phyloP scores from a whole-genome alignment of 2,113 vertebrate species.

The Tetraodon nigroviridis region DNA sequence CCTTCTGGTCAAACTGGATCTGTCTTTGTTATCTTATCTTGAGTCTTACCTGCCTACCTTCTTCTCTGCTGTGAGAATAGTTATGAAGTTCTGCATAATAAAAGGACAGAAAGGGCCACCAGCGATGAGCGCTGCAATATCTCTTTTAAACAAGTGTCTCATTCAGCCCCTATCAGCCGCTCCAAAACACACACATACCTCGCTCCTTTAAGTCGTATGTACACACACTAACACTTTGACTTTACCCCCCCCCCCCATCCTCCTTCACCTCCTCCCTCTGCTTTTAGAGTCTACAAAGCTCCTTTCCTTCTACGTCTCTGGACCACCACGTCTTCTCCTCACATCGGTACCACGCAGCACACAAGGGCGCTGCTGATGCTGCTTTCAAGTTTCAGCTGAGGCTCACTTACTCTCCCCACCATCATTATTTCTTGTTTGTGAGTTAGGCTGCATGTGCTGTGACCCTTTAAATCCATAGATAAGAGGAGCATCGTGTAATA shows the following conservation, averaged over 20 bases:
- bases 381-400: too few relatives aligned
- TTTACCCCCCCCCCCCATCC: slow-evolving; percentile 9
- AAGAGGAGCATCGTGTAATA: slow-evolving; percentile 25
- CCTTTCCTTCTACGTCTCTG: slow-evolving; percentile 2
- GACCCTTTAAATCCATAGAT: slow-evolving; percentile 21
- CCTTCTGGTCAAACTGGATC: slow-evolving; percentile 13
- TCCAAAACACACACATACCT: slow-evolving; percentile 43
- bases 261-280: slow-evolving; percentile 39
- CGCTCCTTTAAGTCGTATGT: slow-evolving; percentile 14
- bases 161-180: slow-evolving; percentile 51
- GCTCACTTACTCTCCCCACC: background rate
- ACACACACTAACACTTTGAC: slow-evolving; percentile 38
- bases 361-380: too few relatives aligned
- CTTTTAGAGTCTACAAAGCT: slow-evolving; percentile 37
- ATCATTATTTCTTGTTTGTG: background rate
- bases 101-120: slow-evolving; percentile 27
- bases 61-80: slow-evolving; percentile 20
- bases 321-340: slow-evolving; percentile 31
- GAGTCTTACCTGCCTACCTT: slow-evolving; percentile 3
- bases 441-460: background rate
- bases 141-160: slow-evolving; percentile 40
- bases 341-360: too few relatives aligned
- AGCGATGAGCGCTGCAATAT: slow-evolving; percentile 26
- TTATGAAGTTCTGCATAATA: slow-evolving; percentile 15
- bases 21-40: slow-evolving; percentile 28